Base-by-base conservation (phyloP, 2,888 invertebrate species). In the Cataglyphis cursor region DNA sequence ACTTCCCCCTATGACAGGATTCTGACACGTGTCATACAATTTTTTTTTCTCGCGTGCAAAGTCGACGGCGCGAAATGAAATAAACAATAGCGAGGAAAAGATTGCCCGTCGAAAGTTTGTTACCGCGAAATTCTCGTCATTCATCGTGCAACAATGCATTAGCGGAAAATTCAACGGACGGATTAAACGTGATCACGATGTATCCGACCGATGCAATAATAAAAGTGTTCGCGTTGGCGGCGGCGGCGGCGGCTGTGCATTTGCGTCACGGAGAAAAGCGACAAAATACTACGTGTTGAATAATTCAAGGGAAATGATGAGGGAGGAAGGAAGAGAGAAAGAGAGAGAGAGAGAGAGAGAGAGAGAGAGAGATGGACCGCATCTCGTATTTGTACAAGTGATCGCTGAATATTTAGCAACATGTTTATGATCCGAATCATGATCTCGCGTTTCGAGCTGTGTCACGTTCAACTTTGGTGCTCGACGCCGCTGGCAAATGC, bases 381-480 rank as follows among this genome's bases (percentile, higher is more conserved):
- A 41, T 61, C 24, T 41, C 78, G 81, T 85, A 87, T 90, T 89
- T 89, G 88, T 85, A 82, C 83, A 74, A 70, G 61, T 41, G 85
- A 86, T 89, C 88, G 86, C 84, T 90, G 92, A 91, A 91, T 91
- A 92, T 91, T 92, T 92, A 91, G 87, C 86, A 78, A 86, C n/a
- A 81, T 83, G 89, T 89, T 92, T 90, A 92, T n/a, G n/a, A n/a
- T 90, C 87, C 87, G 83, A 87, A 85, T 89, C 87, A 87, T 89
- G 90, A 91, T 87, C 87, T 83, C 82, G 85, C 81, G 41, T 85
- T 88, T 83, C 73, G 65, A 51, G 2, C 48, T n/a, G n/a, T 24
- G 70, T 82, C 84, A 75, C 81, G 82, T 88, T 44, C 82, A 24
- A 51, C 76, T 48, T 68, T 54, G 44, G 28, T 31, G 28, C 57